Evolutionary conservation across 2,888 invertebrate genomes (phyloP).

Genomic region (Drosophila neonasuta): DNA sequence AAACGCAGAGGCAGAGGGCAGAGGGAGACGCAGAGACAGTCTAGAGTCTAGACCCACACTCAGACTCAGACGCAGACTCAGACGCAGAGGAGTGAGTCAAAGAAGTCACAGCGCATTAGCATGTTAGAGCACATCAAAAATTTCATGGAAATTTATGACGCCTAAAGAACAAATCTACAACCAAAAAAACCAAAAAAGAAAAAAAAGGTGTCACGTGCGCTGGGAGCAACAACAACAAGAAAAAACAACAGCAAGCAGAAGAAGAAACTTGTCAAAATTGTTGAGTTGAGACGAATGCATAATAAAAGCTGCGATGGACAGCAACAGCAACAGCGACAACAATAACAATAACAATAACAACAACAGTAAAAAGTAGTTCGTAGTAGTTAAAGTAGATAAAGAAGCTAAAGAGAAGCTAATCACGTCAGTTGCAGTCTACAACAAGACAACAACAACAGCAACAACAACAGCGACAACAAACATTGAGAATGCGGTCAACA

Average conservation of each 20-base stretch:
- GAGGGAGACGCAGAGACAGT: not conserved
- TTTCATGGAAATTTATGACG: constrained; percentile 72
- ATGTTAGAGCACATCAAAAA: constrained; percentile 60
- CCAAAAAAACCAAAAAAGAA: constrained; percentile 11
- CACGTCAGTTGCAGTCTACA: constrained; percentile 44
- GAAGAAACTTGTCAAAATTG: constrained; percentile 67
- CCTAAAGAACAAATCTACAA: constrained; percentile 44
- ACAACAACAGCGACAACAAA: constrained; percentile 26
- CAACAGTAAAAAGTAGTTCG: constrained; percentile 37
- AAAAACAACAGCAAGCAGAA: constrained; percentile 21
- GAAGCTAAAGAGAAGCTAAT: constrained; percentile 69
- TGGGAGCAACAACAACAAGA: constrained; percentile 24
- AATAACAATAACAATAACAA: constrained; percentile 8
- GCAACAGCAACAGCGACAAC: not conserved
- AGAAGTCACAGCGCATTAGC: constrained; percentile 55
- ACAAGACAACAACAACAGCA: constrained; percentile 24
- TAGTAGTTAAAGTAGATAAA: constrained; percentile 58
- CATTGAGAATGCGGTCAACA: constrained; percentile 70
- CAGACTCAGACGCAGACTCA: constrained; percentile 11
- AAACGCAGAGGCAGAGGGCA: constrained; percentile 12
- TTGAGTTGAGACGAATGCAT: constrained; percentile 67
- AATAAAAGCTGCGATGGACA: constrained; percentile 33
- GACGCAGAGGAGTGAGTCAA: not conserved
- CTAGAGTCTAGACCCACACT: constrained; percentile 11
- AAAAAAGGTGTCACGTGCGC: constrained; percentile 69